Base-by-base conservation (phyloP, 2,797 vertebrate genomes). In the Danio tinwini region DNA sequence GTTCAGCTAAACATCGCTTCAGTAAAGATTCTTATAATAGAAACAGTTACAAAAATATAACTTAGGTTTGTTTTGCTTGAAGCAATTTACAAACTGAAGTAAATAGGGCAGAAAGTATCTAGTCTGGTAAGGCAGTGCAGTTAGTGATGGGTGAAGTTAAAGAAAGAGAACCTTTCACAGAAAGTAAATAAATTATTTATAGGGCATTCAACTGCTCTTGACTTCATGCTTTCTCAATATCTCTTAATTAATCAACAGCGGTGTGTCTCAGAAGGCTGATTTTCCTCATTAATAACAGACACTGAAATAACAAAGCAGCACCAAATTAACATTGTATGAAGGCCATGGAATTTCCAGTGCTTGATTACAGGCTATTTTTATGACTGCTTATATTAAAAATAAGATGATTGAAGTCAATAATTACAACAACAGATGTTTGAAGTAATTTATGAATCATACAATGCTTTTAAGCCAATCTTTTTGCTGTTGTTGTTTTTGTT, bases 241-340 rank as follows among this genome's bases (percentile, higher is more conserved):
- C 68, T 71, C 17, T 67, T 72, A 58, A 49, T 45, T 64, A 75
- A 81, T 67, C 84, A 65, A n/a, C 52, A 11, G 47, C 16, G 0
- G 40, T 80, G 68, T 74, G 72, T 79, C 81, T 77, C 63, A 78
- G 49, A 58, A 72, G 71, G 76, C 75, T 76, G 56, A 61, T 55
- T 77, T 81, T 17, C 12, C 39, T 76, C 62, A 49, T 78, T 68
- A 73, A 50, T 58, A 68, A 19, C 17, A n/a, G 42, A n/a, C 40
- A 29, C 61, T 45, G 55, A 59, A 69, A 42, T 68, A 74, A 59
- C 56, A 45, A 69, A 78, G 67, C 29, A 80, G 56, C 11, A 37
- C 56, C 11, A 65, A 49, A 53, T 78, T 42, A 80, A 78, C 45
- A 59, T 12, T 62, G 62, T 14, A n/a, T 52, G 44, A 56, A 56